phyloP scores from a whole-genome alignment of 2,888 invertebrate genomes.

The Chaitophorus viminalis region DNA sequence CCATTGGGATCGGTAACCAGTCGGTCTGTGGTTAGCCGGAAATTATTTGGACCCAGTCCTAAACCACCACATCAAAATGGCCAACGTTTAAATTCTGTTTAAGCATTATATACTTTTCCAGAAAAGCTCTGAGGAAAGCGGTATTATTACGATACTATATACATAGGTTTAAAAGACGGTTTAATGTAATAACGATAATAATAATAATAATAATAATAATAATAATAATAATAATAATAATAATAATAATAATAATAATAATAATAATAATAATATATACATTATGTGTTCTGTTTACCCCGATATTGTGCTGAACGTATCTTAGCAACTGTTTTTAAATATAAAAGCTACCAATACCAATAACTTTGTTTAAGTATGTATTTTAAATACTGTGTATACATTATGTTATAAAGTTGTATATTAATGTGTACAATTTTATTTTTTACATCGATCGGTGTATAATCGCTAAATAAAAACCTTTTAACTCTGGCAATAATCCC shows the following conservation, averaged over 20 bases:
- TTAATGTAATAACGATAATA: no score
- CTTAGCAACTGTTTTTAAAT: slow-evolving; percentile 37
- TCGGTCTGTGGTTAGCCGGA: no score
- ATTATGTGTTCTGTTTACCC: slow-evolving; percentile 1
- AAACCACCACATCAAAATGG: not conserved
- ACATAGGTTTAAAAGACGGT: not conserved
- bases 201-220: no score
- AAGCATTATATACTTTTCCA: not conserved
- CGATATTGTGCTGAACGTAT: slow-evolving; percentile 8
- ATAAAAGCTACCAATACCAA: not conserved
- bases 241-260: no score
- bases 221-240: no score
- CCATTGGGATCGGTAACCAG: not conserved
- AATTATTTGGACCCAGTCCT: not conserved
- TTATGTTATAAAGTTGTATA: not conserved
- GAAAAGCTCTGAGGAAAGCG: not conserved
- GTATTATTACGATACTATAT: not conserved
- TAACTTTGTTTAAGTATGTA: not conserved
- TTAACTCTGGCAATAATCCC: not conserved
- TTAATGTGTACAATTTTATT: not conserved
- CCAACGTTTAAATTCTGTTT: not conserved
- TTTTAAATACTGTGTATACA: not conserved
- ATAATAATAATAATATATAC: no score
- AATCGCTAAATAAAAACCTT: not conserved
- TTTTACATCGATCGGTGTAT: slow-evolving; percentile 3